A percentile compares a stretch with the other conserved stretches of the same genome.
These are phyloP conservation scores for Aradophagus sp. DNA, from an alignment of 1,140 invertebrate species.

Conservation along the genomic window DNA sequence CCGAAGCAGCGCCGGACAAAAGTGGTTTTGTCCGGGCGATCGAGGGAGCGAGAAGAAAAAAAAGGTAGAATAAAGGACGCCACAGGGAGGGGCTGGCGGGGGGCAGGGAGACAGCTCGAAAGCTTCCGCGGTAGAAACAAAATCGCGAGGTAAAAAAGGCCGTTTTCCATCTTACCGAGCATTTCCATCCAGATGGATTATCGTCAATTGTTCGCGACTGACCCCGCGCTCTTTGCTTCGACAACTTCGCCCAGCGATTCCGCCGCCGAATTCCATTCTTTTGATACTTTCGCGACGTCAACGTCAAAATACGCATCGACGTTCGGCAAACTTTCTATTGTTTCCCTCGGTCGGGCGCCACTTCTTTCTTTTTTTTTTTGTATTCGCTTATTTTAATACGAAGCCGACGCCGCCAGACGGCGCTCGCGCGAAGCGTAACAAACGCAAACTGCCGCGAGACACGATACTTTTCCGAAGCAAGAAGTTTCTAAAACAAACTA, in stretches of 20 bases:
- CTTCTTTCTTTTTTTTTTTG: conserved; percentile 15
- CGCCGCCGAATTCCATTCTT: conserved; percentile 30
- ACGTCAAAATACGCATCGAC: conserved; percentile 45
- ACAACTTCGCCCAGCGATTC: conserved; percentile 42
- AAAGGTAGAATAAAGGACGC: neutral
- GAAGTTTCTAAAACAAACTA: too few species aligned
- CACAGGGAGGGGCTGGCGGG: neutral
- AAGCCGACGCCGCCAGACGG: too few species aligned
- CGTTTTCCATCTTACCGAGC: conserved; percentile 51
- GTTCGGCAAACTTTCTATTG: conserved; percentile 44
- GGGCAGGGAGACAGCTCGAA: conserved; percentile 26
- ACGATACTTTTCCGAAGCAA: too few species aligned
- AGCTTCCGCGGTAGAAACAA: conserved; percentile 47
- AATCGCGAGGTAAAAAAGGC: conserved; percentile 54
- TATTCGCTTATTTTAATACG: conserved; percentile 11
- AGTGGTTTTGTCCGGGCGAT: conserved; percentile 47
- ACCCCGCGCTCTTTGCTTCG: conserved; percentile 49
- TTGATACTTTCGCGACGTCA: conserved; percentile 35
- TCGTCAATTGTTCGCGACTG: conserved; percentile 53
- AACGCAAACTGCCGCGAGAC: too few species aligned
- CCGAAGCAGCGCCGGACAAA: conserved; percentile 42
- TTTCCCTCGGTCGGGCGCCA: conserved; percentile 14
- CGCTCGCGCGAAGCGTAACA: too few species aligned
- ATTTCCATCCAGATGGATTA: conserved; percentile 58
- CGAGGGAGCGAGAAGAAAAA: conserved; percentile 13